Evolutionary conservation across 2,113 vertebrate genomes (phyloP).

Genomic region (Onychostoma macrolepis): DNA sequence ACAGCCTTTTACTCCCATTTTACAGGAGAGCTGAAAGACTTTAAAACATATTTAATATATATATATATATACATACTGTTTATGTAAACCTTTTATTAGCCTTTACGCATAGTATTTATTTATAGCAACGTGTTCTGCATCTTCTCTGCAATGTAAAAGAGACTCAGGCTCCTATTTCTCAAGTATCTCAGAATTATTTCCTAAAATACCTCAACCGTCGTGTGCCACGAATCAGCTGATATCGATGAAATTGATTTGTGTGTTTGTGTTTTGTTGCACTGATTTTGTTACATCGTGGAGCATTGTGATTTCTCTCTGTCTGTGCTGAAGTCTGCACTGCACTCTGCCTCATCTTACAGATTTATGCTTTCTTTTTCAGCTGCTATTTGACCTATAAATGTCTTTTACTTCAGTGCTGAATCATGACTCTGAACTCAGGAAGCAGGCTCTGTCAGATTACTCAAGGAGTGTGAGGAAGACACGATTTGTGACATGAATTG

Average conservation of each 20-base stretch:
- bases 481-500: constrained; percentile 6
- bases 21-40: constrained; percentile 77
- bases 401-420: constrained; percentile 9
- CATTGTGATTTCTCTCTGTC: background rate
- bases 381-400: background rate
- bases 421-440: constrained; percentile 4
- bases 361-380: background rate
- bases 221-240: background rate
- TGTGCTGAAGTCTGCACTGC: background rate
- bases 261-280: background rate
- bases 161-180: constrained; percentile 35
- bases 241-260: background rate
- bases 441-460: background rate
- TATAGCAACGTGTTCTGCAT: constrained; percentile 65
- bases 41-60: constrained; percentile 78
- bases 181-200: background rate
- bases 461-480: background rate
- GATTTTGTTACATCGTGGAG: background rate
- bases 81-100: constrained; percentile 74
- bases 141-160: constrained; percentile 59
- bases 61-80: constrained; percentile 67
- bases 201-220: background rate
- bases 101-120: constrained; percentile 79
- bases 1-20: constrained; percentile 78
- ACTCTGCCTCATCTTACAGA: background rate